Evolutionary conservation across 2,888 invertebrate genomes (phyloP).

Genomic region (Lasioglossum zephyrum): DNA sequence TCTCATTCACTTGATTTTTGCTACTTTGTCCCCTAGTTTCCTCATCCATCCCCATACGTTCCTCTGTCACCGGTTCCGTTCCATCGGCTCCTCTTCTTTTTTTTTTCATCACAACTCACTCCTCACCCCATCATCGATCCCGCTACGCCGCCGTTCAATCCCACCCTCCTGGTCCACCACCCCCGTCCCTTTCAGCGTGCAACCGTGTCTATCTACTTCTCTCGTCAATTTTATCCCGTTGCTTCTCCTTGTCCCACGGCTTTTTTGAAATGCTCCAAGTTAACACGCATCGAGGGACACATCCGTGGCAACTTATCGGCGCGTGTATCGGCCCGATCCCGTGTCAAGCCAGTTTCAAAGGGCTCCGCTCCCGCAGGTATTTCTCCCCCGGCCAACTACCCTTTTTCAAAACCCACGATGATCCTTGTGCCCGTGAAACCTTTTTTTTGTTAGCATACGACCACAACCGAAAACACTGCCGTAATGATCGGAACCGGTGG

Average conservation of each 20-base stretch:
- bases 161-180: neutral
- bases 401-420: constrained; percentile 29
- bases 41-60: constrained; percentile 28
- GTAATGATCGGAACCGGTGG: neutral
- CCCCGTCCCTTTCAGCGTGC: neutral
- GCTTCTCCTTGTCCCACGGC: constrained; percentile 11
- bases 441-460: neutral
- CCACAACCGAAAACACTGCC: neutral
- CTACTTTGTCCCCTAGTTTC: constrained; percentile 43
- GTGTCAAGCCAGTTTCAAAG: constrained; percentile 27
- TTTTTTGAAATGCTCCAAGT: constrained; percentile 36
- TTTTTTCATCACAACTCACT: constrained; percentile 26
- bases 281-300: constrained; percentile 30
- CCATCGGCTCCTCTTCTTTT: neutral
- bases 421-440: neutral
- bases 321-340: constrained; percentile 33
- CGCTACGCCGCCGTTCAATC: constrained; percentile 20
- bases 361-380: constrained; percentile 24
- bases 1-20: constrained; percentile 46
- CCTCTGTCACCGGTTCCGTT: constrained; percentile 28
- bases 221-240: constrained; percentile 29
- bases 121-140: constrained; percentile 34
- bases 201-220: neutral
- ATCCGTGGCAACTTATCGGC: constrained; percentile 40
- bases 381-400: constrained; percentile 19